phyloP scores from a whole-genome alignment of 2,113 vertebrate species.

The Morone saxatilis region DNA sequence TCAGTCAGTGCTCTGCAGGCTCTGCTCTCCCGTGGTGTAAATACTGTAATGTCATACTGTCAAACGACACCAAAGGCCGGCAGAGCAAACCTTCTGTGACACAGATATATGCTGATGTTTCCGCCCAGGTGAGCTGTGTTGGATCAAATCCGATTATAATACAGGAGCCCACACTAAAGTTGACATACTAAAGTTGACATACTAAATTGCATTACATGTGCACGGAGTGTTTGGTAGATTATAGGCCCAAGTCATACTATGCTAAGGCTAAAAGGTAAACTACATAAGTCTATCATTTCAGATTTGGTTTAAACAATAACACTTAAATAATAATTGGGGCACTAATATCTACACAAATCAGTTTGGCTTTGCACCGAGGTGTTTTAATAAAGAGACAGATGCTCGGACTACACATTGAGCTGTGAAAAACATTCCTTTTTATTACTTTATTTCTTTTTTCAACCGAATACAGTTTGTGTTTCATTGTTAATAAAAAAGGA shows the following conservation, averaged over 20 bases:
- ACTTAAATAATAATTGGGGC: too few species aligned
- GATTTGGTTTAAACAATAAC: background rate
- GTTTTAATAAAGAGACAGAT: background rate
- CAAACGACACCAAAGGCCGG: slow-evolving; percentile 65
- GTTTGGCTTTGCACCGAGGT: background rate
- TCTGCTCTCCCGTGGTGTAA: slow-evolving; percentile 34
- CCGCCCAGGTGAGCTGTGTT: background rate
- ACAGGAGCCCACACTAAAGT: too few species aligned
- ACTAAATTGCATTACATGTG: background rate
- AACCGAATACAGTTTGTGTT: background rate
- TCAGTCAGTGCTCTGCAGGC: background rate
- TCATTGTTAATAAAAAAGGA: background rate
- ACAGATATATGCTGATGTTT: slow-evolving; percentile 25
- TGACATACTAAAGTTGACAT: too few species aligned
- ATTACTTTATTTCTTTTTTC: background rate
- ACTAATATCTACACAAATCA: background rate
- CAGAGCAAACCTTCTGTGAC: slow-evolving; percentile 19
- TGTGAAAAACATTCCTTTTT: background rate
- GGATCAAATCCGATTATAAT: slow-evolving; percentile 25
- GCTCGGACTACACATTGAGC: background rate
- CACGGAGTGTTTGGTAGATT: background rate
- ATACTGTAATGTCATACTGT: slow-evolving; percentile 69
- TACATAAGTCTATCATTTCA: background rate
- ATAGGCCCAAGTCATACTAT: too few species aligned
- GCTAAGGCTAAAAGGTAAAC: too few species aligned